Evolutionary conservation across 2,797 vertebrate species (phyloP).

Genomic region (Pantherophis alleghaniensis): DNA sequence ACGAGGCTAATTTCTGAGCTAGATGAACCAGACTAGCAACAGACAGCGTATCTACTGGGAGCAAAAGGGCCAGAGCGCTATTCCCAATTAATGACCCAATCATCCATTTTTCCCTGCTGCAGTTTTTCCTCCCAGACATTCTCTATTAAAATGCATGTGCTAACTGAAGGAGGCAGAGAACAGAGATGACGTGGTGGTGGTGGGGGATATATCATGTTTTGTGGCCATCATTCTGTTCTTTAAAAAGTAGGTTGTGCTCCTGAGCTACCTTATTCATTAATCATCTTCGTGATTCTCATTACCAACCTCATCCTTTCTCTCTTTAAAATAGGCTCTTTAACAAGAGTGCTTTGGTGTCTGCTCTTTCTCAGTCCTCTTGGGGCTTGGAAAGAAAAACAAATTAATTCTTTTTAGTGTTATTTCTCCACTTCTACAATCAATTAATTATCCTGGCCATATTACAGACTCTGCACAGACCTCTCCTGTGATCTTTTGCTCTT

Average conservation of each 20-base stretch:
- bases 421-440: background rate
- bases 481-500: background rate
- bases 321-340: background rate
- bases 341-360: background rate
- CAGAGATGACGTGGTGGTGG: background rate
- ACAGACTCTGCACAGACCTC: background rate
- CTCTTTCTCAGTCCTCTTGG: background rate
- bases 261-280: slow-evolving; percentile 18
- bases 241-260: background rate
- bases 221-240: background rate
- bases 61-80: background rate
- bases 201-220: background rate
- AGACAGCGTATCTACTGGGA: background rate
- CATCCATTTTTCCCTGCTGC: background rate
- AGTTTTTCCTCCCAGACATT: background rate
- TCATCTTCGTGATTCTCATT: background rate
- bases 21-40: no score
- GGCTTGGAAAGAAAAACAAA: background rate
- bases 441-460: slow-evolving; percentile 21
- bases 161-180: background rate
- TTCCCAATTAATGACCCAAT: background rate
- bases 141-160: background rate
- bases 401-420: background rate
- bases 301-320: background rate
- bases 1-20: background rate